Conservation (phyloP, 53 echinoderm and acorn worm genomes). For the Apostichopus leukothele region DNA sequence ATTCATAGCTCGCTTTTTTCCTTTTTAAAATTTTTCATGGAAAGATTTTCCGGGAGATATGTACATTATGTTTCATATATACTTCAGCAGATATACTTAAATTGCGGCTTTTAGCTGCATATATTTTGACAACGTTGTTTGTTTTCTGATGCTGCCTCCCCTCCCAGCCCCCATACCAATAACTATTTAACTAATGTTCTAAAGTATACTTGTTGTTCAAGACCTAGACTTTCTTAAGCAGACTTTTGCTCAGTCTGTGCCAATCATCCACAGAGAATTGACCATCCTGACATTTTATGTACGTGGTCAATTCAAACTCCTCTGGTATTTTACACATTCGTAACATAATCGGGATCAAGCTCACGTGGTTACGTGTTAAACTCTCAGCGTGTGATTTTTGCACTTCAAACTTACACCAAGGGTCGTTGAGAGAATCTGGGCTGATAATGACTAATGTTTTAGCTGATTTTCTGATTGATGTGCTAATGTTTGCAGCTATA, state of each 20-base stretch:
- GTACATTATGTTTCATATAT: too few species aligned
- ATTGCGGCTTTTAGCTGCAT: too few species aligned
- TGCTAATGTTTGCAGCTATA: conserved; percentile 74
- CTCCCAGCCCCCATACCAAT: too few species aligned
- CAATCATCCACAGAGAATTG: conserved; percentile 81
- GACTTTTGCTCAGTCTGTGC: conserved; percentile 68
- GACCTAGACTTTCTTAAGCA: conserved; percentile 45
- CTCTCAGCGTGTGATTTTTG: conserved; percentile 66
- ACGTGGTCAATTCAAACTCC: conserved; percentile 78
- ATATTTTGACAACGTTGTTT: too few species aligned
- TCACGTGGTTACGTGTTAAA: conserved; percentile 44
- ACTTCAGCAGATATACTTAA: too few species aligned
- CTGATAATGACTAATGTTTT: conserved; percentile 69
- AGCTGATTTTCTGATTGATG: conserved; percentile 69
- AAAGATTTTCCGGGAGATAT: too few species aligned
- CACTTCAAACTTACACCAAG: conserved; percentile 92
- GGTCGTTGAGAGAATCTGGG: conserved; percentile 75
- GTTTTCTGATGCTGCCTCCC: too few species aligned
- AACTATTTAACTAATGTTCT: too few species aligned
- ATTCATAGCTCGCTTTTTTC: too few species aligned
- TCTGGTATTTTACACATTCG: conserved; percentile 70
- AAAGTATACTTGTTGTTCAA: too few species aligned
- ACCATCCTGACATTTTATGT: conserved; percentile 77
- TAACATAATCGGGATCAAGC: conserved; percentile 82
- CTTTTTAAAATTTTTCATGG: too few species aligned